Conservation (phyloP, 2,113 vertebrate genomes). For the Entosphenus tridentatus region DNA sequence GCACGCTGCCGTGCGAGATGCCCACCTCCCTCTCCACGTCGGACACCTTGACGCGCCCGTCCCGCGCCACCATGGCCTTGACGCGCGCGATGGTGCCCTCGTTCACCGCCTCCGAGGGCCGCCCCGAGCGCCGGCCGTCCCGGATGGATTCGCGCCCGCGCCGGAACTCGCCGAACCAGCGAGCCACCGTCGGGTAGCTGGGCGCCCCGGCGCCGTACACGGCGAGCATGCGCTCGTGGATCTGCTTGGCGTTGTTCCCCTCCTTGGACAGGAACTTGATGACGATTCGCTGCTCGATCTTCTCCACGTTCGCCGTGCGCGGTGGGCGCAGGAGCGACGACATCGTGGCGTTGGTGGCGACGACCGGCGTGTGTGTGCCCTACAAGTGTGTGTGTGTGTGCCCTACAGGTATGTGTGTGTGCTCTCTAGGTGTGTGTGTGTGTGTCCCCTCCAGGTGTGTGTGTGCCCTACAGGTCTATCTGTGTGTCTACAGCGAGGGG, state of each 20-base stretch:
- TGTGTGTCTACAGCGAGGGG: too few relatives aligned
- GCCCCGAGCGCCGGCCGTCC: constrained; percentile 1
- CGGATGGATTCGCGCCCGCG: neutral
- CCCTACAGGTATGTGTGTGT: too few relatives aligned
- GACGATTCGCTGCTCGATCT: constrained; percentile 1
- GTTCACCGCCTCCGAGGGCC: constrained; percentile 1
- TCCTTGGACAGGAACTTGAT: constrained; percentile 3
- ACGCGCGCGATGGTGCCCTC: neutral
- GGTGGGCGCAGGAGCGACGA: too few relatives aligned
- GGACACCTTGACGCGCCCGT: constrained; percentile 1
- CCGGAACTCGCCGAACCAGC: neutral
- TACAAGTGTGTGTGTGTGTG: too few relatives aligned
- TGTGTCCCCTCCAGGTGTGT: too few relatives aligned
- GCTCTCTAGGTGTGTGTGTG: too few relatives aligned
- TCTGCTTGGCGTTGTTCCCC: neutral
- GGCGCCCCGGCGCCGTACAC: neutral
- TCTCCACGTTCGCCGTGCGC: neutral
- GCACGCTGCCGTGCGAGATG: constrained; percentile 3
- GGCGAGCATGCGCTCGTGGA: constrained; percentile 2
- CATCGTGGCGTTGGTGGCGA: too few relatives aligned
- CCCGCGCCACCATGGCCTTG: neutral
- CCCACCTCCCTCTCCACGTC: neutral
- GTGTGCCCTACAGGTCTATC: too few relatives aligned
- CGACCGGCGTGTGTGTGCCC: too few relatives aligned
- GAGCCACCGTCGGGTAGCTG: neutral